phyloP scores from a whole-genome alignment of 2,797 vertebrate genomes.

The Gallinago stenura region DNA sequence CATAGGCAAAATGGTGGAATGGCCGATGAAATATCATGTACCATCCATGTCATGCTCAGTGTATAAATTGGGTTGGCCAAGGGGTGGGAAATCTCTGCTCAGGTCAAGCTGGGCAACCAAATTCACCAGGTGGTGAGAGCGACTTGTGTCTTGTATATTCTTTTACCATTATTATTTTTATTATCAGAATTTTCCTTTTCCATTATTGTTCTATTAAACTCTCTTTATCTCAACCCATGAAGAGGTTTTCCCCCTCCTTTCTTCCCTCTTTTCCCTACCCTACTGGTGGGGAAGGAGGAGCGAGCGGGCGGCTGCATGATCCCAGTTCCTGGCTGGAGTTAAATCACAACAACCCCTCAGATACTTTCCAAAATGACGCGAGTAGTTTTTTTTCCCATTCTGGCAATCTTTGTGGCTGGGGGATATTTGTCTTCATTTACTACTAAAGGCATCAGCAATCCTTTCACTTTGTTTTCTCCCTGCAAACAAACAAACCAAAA shows the following conservation, averaged over 20 bases:
- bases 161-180: neutral
- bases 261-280: neutral
- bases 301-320: neutral
- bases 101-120: neutral
- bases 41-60: neutral
- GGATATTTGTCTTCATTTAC: constrained; percentile 72
- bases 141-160: neutral
- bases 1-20: neutral
- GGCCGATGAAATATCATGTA: neutral
- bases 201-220: neutral
- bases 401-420: neutral
- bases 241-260: neutral
- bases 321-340: neutral
- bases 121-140: neutral
- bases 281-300: neutral
- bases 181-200: neutral
- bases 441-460: constrained; percentile 54
- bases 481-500: constrained; percentile 1
- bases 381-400: neutral
- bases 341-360: neutral
- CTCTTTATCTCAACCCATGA: neutral
- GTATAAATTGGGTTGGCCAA: neutral
- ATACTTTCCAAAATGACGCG: neutral
- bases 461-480: constrained; percentile 45
- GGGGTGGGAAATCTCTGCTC: neutral